phyloP scores from a whole-genome alignment of 1,140 invertebrate species.

The Planococcus citri region DNA sequence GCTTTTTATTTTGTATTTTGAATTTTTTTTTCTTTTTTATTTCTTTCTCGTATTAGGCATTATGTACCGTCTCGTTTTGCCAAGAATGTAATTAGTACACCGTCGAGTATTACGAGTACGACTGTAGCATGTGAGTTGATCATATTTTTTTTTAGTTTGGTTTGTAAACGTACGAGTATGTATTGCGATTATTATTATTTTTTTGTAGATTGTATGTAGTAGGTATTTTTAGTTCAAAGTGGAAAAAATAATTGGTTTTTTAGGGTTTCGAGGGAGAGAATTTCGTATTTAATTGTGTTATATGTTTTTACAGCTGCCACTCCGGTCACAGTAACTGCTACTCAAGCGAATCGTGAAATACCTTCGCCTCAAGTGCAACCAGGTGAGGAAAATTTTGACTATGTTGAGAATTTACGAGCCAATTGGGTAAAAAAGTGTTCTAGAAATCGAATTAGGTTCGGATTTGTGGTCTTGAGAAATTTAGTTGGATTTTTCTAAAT shows the following conservation, averaged over 20 bases:
- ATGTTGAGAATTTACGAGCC: too few relatives aligned
- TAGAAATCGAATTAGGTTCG: too few relatives aligned
- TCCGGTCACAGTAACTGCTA: not conserved
- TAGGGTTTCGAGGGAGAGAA: too few relatives aligned
- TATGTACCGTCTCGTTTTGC: conserved; percentile 4
- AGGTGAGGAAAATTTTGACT: too few relatives aligned
- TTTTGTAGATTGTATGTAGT: not conserved
- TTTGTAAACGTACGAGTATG: not conserved
- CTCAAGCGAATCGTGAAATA: conserved; percentile 26
- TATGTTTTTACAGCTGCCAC: not conserved
- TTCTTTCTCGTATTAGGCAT: not conserved
- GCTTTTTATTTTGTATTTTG: too few relatives aligned
- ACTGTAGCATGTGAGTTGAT: not conserved
- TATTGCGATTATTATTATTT: not conserved
- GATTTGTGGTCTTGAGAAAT: too few relatives aligned
- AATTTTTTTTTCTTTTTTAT: conserved; percentile 15
- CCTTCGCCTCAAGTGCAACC: conserved; percentile 30
- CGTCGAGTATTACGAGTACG: not conserved
- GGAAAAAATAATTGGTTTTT: not conserved
- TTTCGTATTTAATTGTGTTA: not conserved
- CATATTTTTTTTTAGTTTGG: not conserved
- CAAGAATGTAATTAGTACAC: not conserved
- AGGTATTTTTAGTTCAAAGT: too few relatives aligned
- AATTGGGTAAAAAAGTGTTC: too few relatives aligned
- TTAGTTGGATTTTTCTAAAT: too few relatives aligned